phyloP scores from a whole-genome alignment of 2,113 vertebrate species.

The Nibea coibor region DNA sequence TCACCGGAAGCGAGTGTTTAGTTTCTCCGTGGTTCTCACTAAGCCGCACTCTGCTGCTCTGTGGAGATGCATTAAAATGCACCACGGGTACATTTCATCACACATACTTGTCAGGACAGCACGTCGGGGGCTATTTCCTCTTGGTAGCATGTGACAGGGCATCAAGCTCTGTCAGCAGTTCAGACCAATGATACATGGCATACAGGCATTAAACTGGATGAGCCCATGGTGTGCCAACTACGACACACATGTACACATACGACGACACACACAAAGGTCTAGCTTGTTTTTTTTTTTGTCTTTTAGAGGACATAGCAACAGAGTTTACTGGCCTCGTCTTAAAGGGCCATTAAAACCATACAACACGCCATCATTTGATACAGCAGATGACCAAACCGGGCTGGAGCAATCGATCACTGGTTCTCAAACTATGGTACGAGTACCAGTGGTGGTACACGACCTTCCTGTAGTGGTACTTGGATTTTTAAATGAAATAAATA shows the following conservation, averaged over 20 bases:
- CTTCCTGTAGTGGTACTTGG: too few species aligned
- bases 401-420: neutral
- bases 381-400: neutral
- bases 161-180: slow-evolving; percentile 67
- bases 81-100: slow-evolving; percentile 65
- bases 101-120: slow-evolving; percentile 66
- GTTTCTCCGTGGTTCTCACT: slow-evolving; percentile 11
- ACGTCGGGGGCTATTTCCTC: slow-evolving; percentile 64
- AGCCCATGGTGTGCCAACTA: slow-evolving; percentile 12
- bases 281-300: neutral
- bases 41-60: slow-evolving; percentile 20
- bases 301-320: slow-evolving; percentile 14
- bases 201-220: slow-evolving; percentile 44
- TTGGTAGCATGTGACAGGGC: slow-evolving; percentile 52
- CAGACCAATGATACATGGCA: slow-evolving; percentile 54
- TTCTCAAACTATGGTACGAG: too few species aligned
- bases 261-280: slow-evolving; percentile 2
- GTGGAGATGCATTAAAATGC: slow-evolving; percentile 56
- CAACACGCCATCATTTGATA: slow-evolving; percentile 24
- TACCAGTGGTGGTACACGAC: too few species aligned
- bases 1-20: slow-evolving; percentile 3
- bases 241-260: neutral
- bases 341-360: slow-evolving; percentile 37
- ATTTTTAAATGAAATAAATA: too few species aligned
- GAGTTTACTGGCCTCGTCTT: slow-evolving; percentile 29